phyloP scores from a whole-genome alignment of 1,140 invertebrate species.

The Heliconius hewitsoni region DNA sequence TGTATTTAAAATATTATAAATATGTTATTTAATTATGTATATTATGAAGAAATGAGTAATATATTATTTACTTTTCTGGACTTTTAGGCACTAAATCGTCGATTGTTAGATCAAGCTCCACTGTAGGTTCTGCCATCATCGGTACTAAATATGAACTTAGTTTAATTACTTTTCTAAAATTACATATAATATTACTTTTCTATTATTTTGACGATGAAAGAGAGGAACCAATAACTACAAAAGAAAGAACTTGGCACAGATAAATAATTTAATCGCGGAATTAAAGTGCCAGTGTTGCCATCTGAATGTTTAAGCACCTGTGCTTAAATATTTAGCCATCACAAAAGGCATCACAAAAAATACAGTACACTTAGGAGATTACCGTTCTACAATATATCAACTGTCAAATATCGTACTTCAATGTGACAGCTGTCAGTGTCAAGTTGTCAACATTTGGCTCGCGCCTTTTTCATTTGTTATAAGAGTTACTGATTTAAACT shows the following conservation, averaged over 20 bases:
- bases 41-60: slow-evolving; percentile 32
- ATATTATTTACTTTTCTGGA: slow-evolving; percentile 66
- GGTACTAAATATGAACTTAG: neutral
- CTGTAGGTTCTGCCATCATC: slow-evolving; percentile 73
- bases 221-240: slow-evolving; percentile 53
- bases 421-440: no score
- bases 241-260: slow-evolving; percentile 57
- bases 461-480: no score
- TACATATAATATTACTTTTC: slow-evolving; percentile 43
- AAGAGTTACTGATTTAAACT: no score
- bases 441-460: no score
- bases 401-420: no score
- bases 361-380: no score
- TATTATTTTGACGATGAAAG: slow-evolving; percentile 60
- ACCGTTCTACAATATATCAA: no score
- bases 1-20: no score
- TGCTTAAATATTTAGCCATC: no score
- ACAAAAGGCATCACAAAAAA: no score
- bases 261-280: neutral
- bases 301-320: neutral
- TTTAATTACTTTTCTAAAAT: slow-evolving; percentile 42
- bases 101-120: slow-evolving; percentile 73
- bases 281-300: neutral
- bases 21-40: neutral
- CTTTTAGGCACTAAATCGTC: slow-evolving; percentile 78